Evolutionary conservation across 1,140 invertebrate genomes (phyloP).

Genomic region (Leptoteleia sp.): DNA sequence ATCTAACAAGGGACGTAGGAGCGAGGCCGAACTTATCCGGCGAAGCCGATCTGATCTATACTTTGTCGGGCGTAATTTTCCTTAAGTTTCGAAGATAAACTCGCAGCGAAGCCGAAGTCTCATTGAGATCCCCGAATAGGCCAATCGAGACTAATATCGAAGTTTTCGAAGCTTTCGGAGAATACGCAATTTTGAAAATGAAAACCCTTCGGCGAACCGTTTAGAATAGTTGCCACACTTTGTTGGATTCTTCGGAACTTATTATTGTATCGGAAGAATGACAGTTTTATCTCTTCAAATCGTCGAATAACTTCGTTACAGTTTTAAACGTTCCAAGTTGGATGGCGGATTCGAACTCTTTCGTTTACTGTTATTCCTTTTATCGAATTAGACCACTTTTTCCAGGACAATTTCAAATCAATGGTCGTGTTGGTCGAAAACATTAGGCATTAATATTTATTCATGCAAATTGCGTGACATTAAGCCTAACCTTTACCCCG

Average conservation of each 20-base stretch:
- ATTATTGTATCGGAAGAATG: constrained; percentile 15
- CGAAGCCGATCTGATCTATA: constrained; percentile 50
- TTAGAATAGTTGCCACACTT: constrained; percentile 19
- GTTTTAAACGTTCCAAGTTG: not conserved
- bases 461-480: constrained; percentile 35
- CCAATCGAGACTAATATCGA: constrained; percentile 64
- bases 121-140: constrained; percentile 56
- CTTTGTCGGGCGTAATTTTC: constrained; percentile 56
- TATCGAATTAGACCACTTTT: constrained; percentile 3
- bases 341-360: not conserved
- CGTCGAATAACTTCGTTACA: constrained; percentile 3
- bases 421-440: constrained; percentile 18
- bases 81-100: constrained; percentile 65
- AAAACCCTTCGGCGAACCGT: constrained; percentile 33
- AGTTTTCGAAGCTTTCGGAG: constrained; percentile 47
- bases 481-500: constrained; percentile 22
- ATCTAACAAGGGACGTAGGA: constrained; percentile 47
- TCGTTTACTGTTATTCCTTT: constrained; percentile 17
- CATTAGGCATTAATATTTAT: constrained; percentile 47
- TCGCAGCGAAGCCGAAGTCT: constrained; percentile 60
- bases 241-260: constrained; percentile 17
- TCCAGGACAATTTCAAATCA: constrained; percentile 4
- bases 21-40: constrained; percentile 46
- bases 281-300: constrained; percentile 19
- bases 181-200: constrained; percentile 59